Base-by-base conservation (phyloP, 2,113 vertebrate genomes). In the Microcebus lehilahytsara region DNA sequence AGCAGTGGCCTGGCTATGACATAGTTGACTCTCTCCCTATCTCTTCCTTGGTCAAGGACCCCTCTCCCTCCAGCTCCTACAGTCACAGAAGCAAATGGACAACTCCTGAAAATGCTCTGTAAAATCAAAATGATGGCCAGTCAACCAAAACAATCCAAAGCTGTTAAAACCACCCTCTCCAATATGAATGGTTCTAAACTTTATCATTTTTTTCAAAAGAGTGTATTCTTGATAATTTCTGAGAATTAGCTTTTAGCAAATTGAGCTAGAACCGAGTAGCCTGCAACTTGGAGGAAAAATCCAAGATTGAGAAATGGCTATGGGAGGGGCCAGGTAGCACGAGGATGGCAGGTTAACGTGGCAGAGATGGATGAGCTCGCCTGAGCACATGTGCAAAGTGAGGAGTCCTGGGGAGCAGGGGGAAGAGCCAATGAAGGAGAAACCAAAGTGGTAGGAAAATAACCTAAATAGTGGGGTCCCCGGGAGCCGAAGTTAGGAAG, bases 241-340 rank as follows among this genome's bases (percentile, higher is more conserved):
- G 85, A 81, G 75, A 58, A 40, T 4, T 66, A 75, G 67, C 27
- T 78, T 95, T 95, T 69, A 51, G 80, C 42, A 71, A 93, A 75
- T 10, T 83, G 51, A 86, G 60, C n/a, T 69, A 40, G 80, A 89
- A 93, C 23, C 49, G 5, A 23, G 49, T 27, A 67, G 74, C 67
- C 74, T 46, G n/a, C 69, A 64, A 71, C 74, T 27, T 58, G 46
- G 20, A 62, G 16, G 8, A 85, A 66, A 92, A 42, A 53, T 71
- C 49, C 34, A 25, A 84, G 84, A 30, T 42, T 13, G 42, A 94
- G 74, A 77, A 86, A 46, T 16, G 49, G n/a, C 17, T 34, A 9
- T 32, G 6, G 19, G 46, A 42, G 32, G 7, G 37, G 27, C 37
- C 20, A 4, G 40, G n/a, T 27, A 53, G 19, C 16, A 3, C 0